Evolutionary conservation across 1,140 invertebrate species (phyloP).

Genomic region (Mycetomoellerius zeteki): DNA sequence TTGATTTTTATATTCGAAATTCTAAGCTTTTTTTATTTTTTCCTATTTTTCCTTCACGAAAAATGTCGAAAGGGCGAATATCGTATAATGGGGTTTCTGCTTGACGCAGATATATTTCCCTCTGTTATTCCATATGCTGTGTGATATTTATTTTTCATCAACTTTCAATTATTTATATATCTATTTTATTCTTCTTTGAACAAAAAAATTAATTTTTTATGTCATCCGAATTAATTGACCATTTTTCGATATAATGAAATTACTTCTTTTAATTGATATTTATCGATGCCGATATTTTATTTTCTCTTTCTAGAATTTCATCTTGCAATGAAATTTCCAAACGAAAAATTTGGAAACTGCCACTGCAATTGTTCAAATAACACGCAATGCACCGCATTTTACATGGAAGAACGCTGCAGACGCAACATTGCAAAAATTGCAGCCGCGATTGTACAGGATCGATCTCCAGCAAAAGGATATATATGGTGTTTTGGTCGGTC

Average conservation of each 20-base stretch:
- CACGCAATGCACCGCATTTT: conserved; percentile 25
- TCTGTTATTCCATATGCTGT: not conserved
- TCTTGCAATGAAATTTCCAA: not conserved
- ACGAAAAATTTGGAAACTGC: not conserved
- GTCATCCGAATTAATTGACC: not conserved
- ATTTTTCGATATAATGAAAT: not conserved
- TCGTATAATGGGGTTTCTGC: not conserved
- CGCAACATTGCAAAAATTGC: conserved; percentile 15
- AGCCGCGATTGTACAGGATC: conserved; percentile 47
- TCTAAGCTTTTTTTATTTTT: not conserved
- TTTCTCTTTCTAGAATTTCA: not conserved
- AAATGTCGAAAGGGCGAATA: not conserved
- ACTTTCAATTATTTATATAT: conserved; percentile 11
- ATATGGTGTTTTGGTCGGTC: conserved; percentile 36
- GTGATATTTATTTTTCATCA: conserved; percentile 27
- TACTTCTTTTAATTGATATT: not conserved
- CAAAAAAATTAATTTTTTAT: not conserved
- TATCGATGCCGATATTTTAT: not conserved
- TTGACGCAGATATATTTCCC: not conserved
- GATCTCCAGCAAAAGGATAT: conserved; percentile 43
- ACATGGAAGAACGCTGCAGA: conserved; percentile 37
- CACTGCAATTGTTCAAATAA: conserved; percentile 2
- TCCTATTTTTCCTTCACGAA: not conserved
- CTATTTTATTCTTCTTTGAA: conserved; percentile 26
- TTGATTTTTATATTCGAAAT: not conserved